Conservation (phyloP, 1,140 invertebrate genomes). For the Brachionus asplanchnoidis region DNA sequence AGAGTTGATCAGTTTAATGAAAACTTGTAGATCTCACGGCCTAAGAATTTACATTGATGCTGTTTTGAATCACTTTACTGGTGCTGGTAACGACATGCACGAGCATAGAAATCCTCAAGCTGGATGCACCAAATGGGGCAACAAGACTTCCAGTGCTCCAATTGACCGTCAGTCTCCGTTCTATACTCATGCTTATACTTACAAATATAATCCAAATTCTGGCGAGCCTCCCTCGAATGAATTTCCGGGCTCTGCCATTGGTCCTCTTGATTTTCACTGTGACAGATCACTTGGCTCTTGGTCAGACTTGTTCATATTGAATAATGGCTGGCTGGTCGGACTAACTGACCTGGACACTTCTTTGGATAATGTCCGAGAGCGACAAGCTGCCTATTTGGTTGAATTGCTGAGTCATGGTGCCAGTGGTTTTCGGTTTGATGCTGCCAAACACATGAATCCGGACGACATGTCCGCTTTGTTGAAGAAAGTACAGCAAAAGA, state of each 20-base stretch:
- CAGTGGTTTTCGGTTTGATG: slow-evolving; percentile 62
- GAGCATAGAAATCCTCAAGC: slow-evolving; percentile 46
- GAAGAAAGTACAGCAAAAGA: slow-evolving; percentile 35
- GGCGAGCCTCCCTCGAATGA: slow-evolving; percentile 39
- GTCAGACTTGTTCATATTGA: slow-evolving; percentile 50
- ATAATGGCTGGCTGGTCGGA: slow-evolving; percentile 70
- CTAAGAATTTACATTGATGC: slow-evolving; percentile 79
- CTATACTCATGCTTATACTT: slow-evolving; percentile 52
- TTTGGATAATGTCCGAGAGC: slow-evolving; percentile 64
- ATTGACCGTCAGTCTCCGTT: slow-evolving; percentile 38
- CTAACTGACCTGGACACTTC: slow-evolving; percentile 70
- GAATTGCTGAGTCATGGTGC: slow-evolving; percentile 69
- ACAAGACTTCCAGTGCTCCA: slow-evolving; percentile 30
- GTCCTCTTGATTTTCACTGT: slow-evolving; percentile 46
- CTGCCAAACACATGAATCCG: slow-evolving; percentile 43
- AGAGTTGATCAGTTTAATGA: slow-evolving; percentile 69
- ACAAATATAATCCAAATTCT: slow-evolving; percentile 44
- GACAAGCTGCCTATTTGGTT: slow-evolving; percentile 68
- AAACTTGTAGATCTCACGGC: slow-evolving; percentile 66
- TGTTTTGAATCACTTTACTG: slow-evolving; percentile 83
- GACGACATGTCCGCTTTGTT: slow-evolving; percentile 37
- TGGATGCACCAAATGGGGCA: slow-evolving; percentile 40
- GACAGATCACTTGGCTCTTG: slow-evolving; percentile 54
- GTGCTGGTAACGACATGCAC: slow-evolving; percentile 52
- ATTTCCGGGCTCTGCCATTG: slow-evolving; percentile 57